Percentiles rank a stretch among this genome's conserved stretches.
These are phyloP conservation scores for Python bivittatus DNA, from an alignment of 2,113 vertebrate genomes.

Conservation along the genomic window DNA sequence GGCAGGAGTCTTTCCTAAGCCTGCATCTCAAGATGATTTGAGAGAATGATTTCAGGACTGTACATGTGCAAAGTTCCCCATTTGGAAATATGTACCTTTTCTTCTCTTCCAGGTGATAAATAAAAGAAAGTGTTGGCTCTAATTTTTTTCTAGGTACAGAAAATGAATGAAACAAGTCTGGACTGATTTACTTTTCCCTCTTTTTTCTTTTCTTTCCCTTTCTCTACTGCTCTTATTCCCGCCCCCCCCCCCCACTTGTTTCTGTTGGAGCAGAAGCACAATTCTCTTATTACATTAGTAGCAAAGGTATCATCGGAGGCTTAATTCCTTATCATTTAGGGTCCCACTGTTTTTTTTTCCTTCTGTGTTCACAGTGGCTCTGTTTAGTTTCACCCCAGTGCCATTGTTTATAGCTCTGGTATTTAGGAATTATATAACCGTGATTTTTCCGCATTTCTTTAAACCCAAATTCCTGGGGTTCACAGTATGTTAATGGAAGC, in stretches of 20 bases:
- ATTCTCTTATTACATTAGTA: not conserved
- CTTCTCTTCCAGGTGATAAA: too few species aligned
- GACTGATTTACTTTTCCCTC: not conserved
- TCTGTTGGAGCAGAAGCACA: not conserved
- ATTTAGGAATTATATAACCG: not conserved
- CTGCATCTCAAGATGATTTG: too few species aligned
- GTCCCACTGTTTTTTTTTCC: not conserved
- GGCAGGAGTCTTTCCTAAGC: not conserved
- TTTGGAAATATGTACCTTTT: too few species aligned
- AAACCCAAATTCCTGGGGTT: not conserved
- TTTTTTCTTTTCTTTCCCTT: not conserved
- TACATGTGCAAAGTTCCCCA: too few species aligned
- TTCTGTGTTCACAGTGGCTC: not conserved
- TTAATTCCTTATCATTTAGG: not conserved
- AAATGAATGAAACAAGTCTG: not conserved
- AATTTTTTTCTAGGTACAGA: not conserved
- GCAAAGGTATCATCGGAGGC: not conserved
- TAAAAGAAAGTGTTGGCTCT: not conserved
- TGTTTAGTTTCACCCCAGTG: not conserved
- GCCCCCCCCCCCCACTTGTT: not conserved
- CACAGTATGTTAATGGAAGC: not conserved
- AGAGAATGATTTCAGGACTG: too few species aligned
- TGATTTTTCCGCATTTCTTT: not conserved
- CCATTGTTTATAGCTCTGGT: not conserved
- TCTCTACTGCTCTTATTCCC: not conserved